Evolutionary conservation across 2,797 vertebrate genomes (phyloP), one percentile per base, ranked within the genome.

Genomic region (Halcyon badia): DNA sequence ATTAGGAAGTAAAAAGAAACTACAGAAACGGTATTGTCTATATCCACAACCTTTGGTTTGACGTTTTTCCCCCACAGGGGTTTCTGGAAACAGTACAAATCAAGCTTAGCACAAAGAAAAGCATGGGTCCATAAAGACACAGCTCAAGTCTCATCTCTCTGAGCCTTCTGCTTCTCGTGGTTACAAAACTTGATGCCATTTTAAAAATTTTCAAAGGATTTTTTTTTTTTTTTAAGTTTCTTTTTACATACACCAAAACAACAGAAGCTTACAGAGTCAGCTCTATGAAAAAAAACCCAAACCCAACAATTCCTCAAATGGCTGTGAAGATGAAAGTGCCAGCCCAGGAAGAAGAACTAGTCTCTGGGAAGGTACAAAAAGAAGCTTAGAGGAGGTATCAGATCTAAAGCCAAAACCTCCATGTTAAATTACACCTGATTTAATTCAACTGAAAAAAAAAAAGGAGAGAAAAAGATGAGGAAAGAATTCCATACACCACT

Each of bases 371-470:
- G 25, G 87, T 30, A 69, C 11, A 68, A 60, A 72, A 70, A 54
- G n/a, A 25, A 91, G 26, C 42, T 89, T 33, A 68, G 72, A 73
- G 17, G 22, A 76, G 18, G 79, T 48, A 33, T 71, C 76, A 91
- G 84, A 94, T 81, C 90, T 83, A 81, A 88, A 96, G 96, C 61
- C 82, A 95, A 91, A 90, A 65, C n/a, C 33, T 69, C 54, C 68
- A 48, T 5, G 11, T 87, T 57, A 80, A 92, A 69, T 83, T 49
- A 58, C 31, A 83, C 62, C 28, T 60, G 68, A 83, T 72, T 39
- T 41, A 64, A 81, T 39, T 81, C 51, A 86, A 76, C 22, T 51
- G 49, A 8, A 51, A 26, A 28, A 8, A 56, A 65, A 60, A 33
- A 51, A 11, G 33, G 19, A 28, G 13, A 52, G 9, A 65, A 62